phyloP scores from a whole-genome alignment of 2,113 vertebrate genomes.

The Ophthalmotilapia sp. region DNA sequence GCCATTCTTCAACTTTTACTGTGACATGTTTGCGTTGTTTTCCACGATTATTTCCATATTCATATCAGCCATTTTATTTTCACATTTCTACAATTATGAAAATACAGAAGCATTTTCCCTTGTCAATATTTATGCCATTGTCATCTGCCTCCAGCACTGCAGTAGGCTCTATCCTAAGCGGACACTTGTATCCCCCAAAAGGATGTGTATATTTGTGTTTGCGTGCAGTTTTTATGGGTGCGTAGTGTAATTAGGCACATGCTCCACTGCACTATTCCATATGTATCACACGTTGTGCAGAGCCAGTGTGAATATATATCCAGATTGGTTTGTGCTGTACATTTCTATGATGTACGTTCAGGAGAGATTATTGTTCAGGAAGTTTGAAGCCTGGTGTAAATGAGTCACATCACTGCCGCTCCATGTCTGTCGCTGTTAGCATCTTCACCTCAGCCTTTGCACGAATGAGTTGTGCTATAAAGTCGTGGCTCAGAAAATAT shows the following conservation, averaged over 20 bases:
- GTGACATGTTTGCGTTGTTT: constrained; percentile 7
- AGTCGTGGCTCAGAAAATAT: background rate
- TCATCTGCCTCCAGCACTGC: constrained; percentile 4
- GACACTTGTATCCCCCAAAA: background rate
- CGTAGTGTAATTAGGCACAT: background rate
- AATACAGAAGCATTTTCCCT: background rate
- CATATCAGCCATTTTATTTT: background rate
- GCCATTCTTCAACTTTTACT: background rate
- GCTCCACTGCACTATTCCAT: background rate
- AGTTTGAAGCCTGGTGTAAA: background rate
- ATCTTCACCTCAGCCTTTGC: background rate
- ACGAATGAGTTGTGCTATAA: background rate
- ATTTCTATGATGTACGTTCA: background rate
- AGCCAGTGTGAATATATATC: background rate
- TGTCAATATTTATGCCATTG: constrained; percentile 20
- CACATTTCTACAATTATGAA: constrained; percentile 7
- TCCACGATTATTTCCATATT: constrained; percentile 16
- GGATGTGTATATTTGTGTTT: background rate
- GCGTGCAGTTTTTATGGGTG: background rate
- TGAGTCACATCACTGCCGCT: constrained; percentile 34
- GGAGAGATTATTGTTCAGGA: background rate
- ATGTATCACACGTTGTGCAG: background rate
- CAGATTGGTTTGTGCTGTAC: background rate
- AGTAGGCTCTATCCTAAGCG: background rate
- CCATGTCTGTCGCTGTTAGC: background rate